Conservation (phyloP, 1,140 invertebrate genomes). For the Batillaria attramentaria region DNA sequence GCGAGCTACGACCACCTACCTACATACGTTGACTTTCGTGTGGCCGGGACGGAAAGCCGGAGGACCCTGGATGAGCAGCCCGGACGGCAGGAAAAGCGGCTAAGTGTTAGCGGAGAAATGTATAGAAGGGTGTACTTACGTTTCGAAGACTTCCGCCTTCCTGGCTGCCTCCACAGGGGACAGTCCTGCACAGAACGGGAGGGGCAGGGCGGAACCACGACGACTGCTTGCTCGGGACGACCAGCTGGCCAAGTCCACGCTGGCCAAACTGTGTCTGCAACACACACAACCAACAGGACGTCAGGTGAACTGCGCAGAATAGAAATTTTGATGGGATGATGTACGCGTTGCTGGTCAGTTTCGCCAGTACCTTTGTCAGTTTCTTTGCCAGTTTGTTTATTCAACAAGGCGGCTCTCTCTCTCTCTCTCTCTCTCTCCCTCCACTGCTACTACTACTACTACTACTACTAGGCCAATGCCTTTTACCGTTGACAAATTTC, state of each 20-base stretch:
- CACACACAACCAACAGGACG: neutral
- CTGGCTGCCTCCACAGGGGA: constrained; percentile 27
- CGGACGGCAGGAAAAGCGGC: neutral
- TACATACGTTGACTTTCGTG: too few species aligned
- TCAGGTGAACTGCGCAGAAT: too few species aligned
- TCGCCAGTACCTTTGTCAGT: too few species aligned
- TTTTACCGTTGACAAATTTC: too few species aligned
- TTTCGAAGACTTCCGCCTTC: constrained; percentile 32
- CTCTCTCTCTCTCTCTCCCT: neutral
- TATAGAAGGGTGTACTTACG: constrained; percentile 12
- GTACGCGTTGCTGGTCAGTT: too few species aligned
- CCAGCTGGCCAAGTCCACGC: constrained; percentile 41
- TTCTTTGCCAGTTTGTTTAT: too few species aligned
- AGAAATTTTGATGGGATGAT: too few species aligned
- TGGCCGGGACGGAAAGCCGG: too few species aligned
- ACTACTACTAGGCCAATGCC: too few species aligned
- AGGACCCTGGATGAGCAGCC: too few species aligned
- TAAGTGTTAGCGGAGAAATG: neutral
- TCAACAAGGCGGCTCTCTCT: neutral
- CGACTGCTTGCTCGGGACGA: constrained; percentile 25
- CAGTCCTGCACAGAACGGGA: constrained; percentile 8
- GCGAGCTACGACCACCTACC: too few species aligned
- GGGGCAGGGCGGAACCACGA: constrained; percentile 27
- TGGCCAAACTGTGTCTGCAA: constrained; percentile 45
- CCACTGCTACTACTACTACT: neutral